These are phyloP conservation scores for Alca torda DNA, from an alignment of 2,797 vertebrate species.

Conservation along the genomic window DNA sequence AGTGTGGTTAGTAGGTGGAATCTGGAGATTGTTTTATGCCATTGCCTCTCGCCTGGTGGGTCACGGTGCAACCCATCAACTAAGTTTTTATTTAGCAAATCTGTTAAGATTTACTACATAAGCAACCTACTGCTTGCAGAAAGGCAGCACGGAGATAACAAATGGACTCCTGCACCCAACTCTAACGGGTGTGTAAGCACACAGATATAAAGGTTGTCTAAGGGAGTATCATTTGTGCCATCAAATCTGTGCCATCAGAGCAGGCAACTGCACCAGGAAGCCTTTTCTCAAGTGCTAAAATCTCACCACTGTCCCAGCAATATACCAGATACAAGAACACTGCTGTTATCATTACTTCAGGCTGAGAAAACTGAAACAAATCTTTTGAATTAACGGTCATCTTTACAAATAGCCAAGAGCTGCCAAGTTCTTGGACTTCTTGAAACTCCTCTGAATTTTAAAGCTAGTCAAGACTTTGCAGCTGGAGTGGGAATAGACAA, in stretches of 20 bases:
- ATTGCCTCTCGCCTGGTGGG: fast-evolving
- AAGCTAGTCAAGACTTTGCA: neutral
- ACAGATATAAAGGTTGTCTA: neutral
- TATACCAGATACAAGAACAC: neutral
- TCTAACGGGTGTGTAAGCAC: neutral
- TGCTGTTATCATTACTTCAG: neutral
- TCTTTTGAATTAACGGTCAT: neutral
- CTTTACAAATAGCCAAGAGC: neutral
- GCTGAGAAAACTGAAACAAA: neutral
- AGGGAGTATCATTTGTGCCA: neutral
- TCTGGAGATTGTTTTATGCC: neutral
- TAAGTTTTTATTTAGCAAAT: neutral
- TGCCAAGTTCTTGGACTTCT: neutral
- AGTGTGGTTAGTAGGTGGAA: neutral
- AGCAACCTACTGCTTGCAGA: neutral
- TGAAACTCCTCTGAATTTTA: neutral
- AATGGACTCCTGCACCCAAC: neutral
- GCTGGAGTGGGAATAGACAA: neutral
- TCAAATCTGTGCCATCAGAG: neutral
- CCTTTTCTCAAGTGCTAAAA: neutral
- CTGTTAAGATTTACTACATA: neutral
- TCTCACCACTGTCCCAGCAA: neutral
- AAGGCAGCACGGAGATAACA: neutral
- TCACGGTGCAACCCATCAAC: neutral
- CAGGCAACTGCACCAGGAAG: neutral